Conservation (phyloP, 2,113 vertebrate genomes). For the Galeopterus variegatus region DNA sequence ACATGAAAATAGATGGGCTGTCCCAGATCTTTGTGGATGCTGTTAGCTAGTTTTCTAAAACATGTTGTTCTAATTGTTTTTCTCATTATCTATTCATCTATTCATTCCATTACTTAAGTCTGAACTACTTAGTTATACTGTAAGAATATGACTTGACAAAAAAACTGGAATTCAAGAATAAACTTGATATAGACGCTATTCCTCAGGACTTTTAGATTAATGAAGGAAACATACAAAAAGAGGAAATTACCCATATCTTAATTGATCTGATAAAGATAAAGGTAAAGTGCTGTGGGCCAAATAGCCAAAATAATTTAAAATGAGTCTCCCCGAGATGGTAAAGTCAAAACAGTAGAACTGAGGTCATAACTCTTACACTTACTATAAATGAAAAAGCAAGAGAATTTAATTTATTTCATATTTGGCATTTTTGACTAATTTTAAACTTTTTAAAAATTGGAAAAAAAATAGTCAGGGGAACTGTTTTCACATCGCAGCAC, state of each 20-base stretch:
- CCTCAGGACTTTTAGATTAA: neutral
- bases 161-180: neutral
- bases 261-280: neutral
- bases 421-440: neutral
- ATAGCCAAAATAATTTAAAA: neutral
- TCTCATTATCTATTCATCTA: neutral
- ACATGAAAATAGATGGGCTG: neutral
- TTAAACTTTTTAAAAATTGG: neutral
- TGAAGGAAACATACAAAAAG: neutral
- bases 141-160: neutral
- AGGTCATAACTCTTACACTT: neutral
- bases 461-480: neutral
- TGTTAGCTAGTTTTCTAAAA: neutral
- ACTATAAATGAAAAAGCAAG: neutral
- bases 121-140: neutral
- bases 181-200: too few species aligned
- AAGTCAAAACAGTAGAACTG: neutral
- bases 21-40: neutral
- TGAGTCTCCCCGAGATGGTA: neutral
- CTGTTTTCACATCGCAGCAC: neutral
- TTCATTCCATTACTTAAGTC: neutral
- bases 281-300: neutral
- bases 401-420: neutral
- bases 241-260: neutral
- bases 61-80: neutral